These are phyloP conservation scores for Anguilla japonica DNA, from an alignment of 2,113 vertebrate genomes.

Conservation along the genomic window DNA sequence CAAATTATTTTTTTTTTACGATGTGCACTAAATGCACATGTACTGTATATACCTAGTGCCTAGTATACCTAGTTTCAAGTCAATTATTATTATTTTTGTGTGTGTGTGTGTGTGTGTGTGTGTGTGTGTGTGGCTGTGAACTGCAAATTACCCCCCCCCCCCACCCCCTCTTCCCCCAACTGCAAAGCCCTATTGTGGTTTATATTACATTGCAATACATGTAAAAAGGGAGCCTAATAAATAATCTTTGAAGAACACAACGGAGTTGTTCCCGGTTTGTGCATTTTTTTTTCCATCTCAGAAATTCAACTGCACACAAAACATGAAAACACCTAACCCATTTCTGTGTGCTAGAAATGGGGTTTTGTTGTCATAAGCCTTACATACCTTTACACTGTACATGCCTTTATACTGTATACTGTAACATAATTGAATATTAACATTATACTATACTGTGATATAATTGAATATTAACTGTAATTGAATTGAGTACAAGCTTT, in stretches of 20 bases:
- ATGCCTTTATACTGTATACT: too few species aligned
- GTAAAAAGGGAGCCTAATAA: slow-evolving; percentile 51
- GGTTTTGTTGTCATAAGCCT: not conserved
- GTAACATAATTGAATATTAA: too few species aligned
- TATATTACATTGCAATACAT: slow-evolving; percentile 52
- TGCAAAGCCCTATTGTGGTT: slow-evolving; percentile 46
- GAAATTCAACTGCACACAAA: not conserved
- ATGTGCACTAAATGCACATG: slow-evolving; percentile 30
- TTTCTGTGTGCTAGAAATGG: not conserved
- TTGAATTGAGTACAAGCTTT: too few species aligned
- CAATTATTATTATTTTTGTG: not conserved
- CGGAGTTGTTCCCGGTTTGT: not conserved
- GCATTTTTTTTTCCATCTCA: not conserved
- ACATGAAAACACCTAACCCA: not conserved
- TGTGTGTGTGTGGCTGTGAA: slow-evolving; percentile 54
- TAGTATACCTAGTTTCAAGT: slow-evolving; percentile 47
- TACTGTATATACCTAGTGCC: slow-evolving; percentile 61
- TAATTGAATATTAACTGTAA: too few species aligned
- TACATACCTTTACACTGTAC: not conserved
- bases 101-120: slow-evolving; percentile 39
- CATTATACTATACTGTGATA: too few species aligned
- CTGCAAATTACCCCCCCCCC: slow-evolving; percentile 33
- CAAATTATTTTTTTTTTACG: not conserved
- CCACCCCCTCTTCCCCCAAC: slow-evolving; percentile 24
- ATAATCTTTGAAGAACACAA: slow-evolving; percentile 47